Conservation (phyloP, 2,888 invertebrate species). For the Choreutis nemorana region DNA sequence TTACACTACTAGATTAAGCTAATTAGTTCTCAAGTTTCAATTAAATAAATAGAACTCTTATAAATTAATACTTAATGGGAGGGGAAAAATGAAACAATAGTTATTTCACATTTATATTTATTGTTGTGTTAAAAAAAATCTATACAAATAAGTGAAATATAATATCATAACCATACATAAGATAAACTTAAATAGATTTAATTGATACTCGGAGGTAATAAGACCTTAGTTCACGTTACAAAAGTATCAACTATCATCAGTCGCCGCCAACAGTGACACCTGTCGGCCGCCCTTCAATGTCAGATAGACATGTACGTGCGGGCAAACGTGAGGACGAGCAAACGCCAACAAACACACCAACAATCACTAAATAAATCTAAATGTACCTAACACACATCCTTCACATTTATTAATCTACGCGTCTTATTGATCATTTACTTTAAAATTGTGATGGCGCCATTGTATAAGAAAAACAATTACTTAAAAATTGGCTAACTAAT, state of each 20-base stretch:
- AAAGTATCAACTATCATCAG: constrained; percentile 59
- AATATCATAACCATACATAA: constrained; percentile 52
- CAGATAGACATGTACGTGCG: constrained; percentile 30
- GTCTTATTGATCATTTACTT: constrained; percentile 36
- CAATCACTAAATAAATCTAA: constrained; percentile 47
- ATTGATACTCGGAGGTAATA: constrained; percentile 67
- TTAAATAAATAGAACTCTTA: no score
- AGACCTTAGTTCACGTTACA: constrained; percentile 52
- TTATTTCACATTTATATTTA: constrained; percentile 64
- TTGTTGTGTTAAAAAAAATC: constrained; percentile 64
- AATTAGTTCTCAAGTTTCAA: no score
- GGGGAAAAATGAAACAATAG: constrained; percentile 34
- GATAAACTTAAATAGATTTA: constrained; percentile 52
- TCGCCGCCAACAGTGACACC: no score
- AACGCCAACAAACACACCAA: constrained; percentile 37
- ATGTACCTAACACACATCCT: constrained; percentile 42
- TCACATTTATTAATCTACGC: constrained; percentile 38
- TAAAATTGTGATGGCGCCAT: constrained; percentile 56
- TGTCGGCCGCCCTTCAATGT: no score
- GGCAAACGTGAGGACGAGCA: constrained; percentile 29
- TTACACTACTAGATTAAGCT: no score
- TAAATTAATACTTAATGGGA: no score
- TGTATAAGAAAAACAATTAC: constrained; percentile 28
- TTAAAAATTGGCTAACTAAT: constrained; percentile 56
- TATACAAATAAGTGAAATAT: constrained; percentile 65